Base-by-base conservation (phyloP, 2,113 vertebrate species). In the Cyrtonyx montezumae region DNA sequence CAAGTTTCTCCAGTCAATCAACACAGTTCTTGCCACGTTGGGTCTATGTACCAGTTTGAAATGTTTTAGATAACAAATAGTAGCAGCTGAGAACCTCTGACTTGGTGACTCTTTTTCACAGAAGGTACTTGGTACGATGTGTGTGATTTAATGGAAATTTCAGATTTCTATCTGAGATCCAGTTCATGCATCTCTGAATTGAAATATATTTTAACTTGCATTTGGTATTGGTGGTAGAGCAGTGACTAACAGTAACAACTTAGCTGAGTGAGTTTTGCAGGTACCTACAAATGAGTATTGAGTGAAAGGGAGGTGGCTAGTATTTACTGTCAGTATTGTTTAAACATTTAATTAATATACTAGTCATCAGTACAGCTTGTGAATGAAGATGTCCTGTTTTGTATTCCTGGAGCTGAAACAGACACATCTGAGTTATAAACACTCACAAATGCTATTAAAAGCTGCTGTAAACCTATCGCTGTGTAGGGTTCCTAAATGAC, bases 71-170 rank as follows among this genome's bases (percentile, higher is more conserved):
- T 3, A 28, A 25, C 36, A 40, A 58, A 63, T 32, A 12, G 1
- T 55, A 79, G 55, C 58, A 46, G 26, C 59, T 82, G 48, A n/a
- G 67, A 19, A 25, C 22, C 22, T 83, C 73, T 23, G 32, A 28
- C 32, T 69, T 2, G 3, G 23, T 59, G 18, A 25, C 26, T 28
- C 0, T 1, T 9, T 10, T 51, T 42, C 53, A 19, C 65, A 76
- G n/a, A 20, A 68, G 48, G 15, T 20, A 18, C 0, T 0, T 11
- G 43, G 7, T 36, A n/a, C 53, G 13, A 37, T 55, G 28, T 79
- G 7, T 22, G 0, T 23, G 1, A 34, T 40, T 12, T 61, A 10
- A 0, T 48, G 36, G n/a, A 10, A 3, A 11, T 30, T 79, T 14
- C 46, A 19, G 42, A 11, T 67, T 17, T 51, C 17, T 76, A 1